Evolutionary conservation across 2,113 vertebrate species (phyloP), one percentile per base, ranked within the genome.

Genomic region (Dunckerocampus dactyliophorus): DNA sequence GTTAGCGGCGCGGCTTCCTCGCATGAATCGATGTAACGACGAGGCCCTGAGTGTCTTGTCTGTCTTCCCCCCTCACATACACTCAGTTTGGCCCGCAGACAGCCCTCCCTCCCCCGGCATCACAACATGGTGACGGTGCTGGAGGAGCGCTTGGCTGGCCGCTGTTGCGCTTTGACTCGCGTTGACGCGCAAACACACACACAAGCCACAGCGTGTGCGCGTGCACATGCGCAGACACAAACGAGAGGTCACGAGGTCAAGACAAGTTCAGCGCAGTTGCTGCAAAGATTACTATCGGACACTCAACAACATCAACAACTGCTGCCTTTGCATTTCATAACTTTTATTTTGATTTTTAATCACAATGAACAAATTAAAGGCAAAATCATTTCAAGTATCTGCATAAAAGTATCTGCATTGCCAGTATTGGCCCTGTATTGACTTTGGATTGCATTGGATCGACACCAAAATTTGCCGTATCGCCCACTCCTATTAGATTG

Each of bases 11-110:
- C 75, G 54, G 80, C 76, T 80, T 75, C 81, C 77, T 75, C 83
- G 67, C 82, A 82, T 80, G 83, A 89, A 89, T 83, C 77, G 80
- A 88, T 86, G 84, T 85, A 80, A 46, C 67, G 74, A 69, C 81
- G 70, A 81, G 87, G 83, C 82, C 87, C 78, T 49, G 80, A 66
- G 71, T 62, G 59, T 73, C 21, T 51, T 31, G 71, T 72, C 21
- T 68, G 57, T 53, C 42, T 68, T 66, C 65, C 74, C 75, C 86
- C 71, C 76, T 5, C 37, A 21, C 54, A n/a, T 31, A 16, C 52
- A 37, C 53, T 28, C 79, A 59, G 76, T 74, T 63, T 65, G 76
- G 79, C 76, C 80, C 77, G 70, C 64, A 76, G 71, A 72, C 87
- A 72, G 20, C 79, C 81, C 79, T 81, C 83, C 82, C 82, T 82